phyloP scores from a whole-genome alignment of 2,113 vertebrate genomes.

The Cryptoleucopteryx plumbea region DNA sequence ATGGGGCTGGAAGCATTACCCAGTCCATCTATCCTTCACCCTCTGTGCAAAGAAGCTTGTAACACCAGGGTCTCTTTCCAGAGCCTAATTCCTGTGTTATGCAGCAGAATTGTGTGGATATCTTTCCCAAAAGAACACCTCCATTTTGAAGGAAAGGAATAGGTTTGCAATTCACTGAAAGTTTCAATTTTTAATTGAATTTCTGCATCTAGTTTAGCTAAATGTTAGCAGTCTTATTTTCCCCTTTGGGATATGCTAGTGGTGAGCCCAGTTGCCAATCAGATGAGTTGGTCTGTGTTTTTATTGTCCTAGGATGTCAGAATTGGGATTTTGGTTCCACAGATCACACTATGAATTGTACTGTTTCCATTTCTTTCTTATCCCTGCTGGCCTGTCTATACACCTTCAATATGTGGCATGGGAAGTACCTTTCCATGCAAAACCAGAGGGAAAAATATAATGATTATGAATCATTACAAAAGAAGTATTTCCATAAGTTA shows the following conservation, averaged over 20 bases:
- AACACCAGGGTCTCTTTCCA: background rate
- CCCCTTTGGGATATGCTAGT: background rate
- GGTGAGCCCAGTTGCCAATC: background rate
- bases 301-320: background rate
- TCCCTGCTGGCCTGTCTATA: background rate
- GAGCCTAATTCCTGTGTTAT: background rate
- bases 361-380: background rate
- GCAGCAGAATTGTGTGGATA: background rate
- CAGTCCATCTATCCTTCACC: background rate
- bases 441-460: background rate
- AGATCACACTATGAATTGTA: background rate
- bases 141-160: background rate
- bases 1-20: background rate
- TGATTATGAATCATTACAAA: background rate
- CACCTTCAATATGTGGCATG: background rate
- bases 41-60: background rate
- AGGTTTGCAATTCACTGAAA: background rate
- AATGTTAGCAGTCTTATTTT: background rate
- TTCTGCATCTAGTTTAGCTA: background rate
- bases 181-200: background rate
- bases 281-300: background rate
- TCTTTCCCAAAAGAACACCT: background rate
- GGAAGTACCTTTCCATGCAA: background rate
- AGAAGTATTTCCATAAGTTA: background rate
- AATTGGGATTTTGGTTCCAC: background rate